phyloP scores from a whole-genome alignment of 1,140 invertebrate species.

The Potamilus streckersoni region DNA sequence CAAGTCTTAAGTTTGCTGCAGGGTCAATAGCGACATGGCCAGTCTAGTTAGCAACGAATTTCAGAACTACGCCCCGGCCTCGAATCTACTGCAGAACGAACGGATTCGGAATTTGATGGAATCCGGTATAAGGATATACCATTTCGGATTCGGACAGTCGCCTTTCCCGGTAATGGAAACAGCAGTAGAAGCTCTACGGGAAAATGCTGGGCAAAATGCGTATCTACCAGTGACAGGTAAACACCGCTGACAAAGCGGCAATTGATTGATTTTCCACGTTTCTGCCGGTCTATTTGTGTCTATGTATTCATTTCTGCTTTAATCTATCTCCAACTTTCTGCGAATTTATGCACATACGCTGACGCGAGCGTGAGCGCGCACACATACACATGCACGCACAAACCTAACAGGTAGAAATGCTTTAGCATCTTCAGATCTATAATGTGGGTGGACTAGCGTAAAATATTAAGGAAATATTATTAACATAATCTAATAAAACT shows the following conservation, averaged over 20 bases:
- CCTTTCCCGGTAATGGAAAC: slow-evolving; percentile 62
- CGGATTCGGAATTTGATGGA: slow-evolving; percentile 46
- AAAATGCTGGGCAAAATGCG: slow-evolving; percentile 57
- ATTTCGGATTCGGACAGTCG: slow-evolving; percentile 67
- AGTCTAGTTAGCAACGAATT: slow-evolving; percentile 43
- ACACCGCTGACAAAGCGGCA: not conserved
- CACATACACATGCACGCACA: too few species aligned
- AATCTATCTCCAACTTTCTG: not conserved
- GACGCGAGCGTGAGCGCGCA: too few species aligned
- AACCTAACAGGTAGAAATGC: too few species aligned
- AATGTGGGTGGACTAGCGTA: too few species aligned
- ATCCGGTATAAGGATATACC: slow-evolving; percentile 56
- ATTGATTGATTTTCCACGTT: not conserved
- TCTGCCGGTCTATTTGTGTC: not conserved
- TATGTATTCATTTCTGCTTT: not conserved
- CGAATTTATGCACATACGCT: not conserved
- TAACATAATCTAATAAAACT: too few species aligned
- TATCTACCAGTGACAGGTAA: slow-evolving; percentile 63
- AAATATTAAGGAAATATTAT: too few species aligned
- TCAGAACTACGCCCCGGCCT: slow-evolving; percentile 46
- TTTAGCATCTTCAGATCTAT: too few species aligned
- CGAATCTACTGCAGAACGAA: slow-evolving; percentile 54
- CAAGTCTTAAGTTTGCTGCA: too few species aligned
- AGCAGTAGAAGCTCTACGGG: slow-evolving; percentile 51
- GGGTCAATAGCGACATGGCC: not conserved